Base-by-base conservation (phyloP, 2,113 vertebrate species). In the Pardalotus punctatus region DNA sequence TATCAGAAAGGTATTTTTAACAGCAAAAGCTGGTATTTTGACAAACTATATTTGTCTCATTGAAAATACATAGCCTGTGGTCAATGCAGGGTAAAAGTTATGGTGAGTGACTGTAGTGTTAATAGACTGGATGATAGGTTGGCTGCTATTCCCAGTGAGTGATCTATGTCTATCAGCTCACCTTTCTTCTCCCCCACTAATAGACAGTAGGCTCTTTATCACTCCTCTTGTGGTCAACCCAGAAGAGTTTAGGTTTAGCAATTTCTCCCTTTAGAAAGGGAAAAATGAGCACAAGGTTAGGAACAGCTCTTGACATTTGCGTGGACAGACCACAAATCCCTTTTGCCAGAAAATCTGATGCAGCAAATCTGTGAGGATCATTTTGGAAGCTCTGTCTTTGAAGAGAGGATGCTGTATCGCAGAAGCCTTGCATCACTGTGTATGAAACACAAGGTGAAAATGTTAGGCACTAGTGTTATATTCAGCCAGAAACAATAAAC, bases 21-120 rank as follows among this genome's bases (percentile, higher is more conserved):
- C 56, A 56, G 33, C 5, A 10, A 86, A 92, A 51, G 57, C 47
- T 66, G 36, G 6, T 89, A 45, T 91, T 93, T 82, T 70, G 77
- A 51, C 43, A 90, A 86, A 85, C 36, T 90, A 4, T 66, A 90
- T 56, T 58, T 95, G 11, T 94, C 56, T 79, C 11, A 72, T 18
- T 81, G 76, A 94, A 95, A 97, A 94, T 77, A 92, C 74, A 28
- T 4, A 80, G 54, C 43, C 76, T 91, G 42, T 43, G 57, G 65
- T 15, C 69, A 57, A 18, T 2, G 10, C 4, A 33, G 42, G 78
- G 20, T 45, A 51, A 27, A 86, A 90, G 62, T 60, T 67, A 86
- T 8, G 58, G 17, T 51, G 57, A 87, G 31, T 64, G 77, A 80
- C 70, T 57, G 35, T 7, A 11, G 23, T 8, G 1, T 57, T 92